Evolutionary conservation across 2,113 vertebrate species (phyloP), one percentile per base, ranked within the genome.

Genomic region (Genyomyrus donnyi): DNA sequence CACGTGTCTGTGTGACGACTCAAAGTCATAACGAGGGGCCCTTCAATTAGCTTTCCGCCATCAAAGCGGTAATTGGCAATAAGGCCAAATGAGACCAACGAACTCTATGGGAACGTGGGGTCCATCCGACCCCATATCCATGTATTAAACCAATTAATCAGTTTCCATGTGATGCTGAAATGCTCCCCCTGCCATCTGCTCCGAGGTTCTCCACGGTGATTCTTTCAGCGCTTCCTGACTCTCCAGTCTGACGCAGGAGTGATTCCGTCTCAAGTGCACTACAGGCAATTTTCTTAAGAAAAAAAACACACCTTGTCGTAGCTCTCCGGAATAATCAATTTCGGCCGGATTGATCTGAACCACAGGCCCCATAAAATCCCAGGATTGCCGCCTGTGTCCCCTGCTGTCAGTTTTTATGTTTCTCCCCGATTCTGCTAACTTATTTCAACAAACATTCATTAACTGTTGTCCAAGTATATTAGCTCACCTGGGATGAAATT

Each of bases 121-220:
- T 91, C 85, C 92, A 93, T 91, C 92, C 50, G 19, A 88, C 92
- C 93, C 92, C 89, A 90, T 94, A 96, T 96, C 91, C 94, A 95
- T 95, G 95, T 94, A 93, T 93, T 93, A 94, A 95, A 95, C 93
- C 95, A 95, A 95, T 96, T 96, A 95, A 94, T 92, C 91, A 92
- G 88, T 94, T 95, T 94, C 91, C 91, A 93, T 89, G 92, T 93
- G 91, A 93, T 90, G 91, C 92, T 92, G 93, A 89, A 90, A 92
- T 92, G 91, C 92, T 94, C 94, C 95, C 93, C 93, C 92, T 91
- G 92, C 93, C 94, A 94, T 94, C 95, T 95, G 95, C 93, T 91
- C 90, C 27, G 8, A 11, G 49, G 31, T 53, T 7, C 48, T 39
- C 15, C 2, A 42, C 13, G 46, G 52, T 31, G 45, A 53, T 90